Evolutionary conservation across 2,113 vertebrate genomes (phyloP).

Genomic region (Ahaetulla prasina): DNA sequence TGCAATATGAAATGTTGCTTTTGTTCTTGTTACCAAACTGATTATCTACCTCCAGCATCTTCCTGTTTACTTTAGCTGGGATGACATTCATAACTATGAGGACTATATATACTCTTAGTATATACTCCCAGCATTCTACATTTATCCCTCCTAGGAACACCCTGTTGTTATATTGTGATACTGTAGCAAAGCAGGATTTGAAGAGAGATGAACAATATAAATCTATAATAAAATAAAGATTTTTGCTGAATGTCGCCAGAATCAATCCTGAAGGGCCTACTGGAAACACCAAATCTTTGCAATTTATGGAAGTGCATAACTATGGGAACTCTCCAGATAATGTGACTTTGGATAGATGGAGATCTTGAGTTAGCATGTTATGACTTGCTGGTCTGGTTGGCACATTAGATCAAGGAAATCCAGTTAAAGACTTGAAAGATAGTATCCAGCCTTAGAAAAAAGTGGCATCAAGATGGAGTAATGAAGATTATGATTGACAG

Average conservation of each 20-base stretch:
- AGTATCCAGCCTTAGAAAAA: not conserved
- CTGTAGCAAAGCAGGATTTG: not conserved
- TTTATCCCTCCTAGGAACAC: not conserved
- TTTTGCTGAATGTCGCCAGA: not conserved
- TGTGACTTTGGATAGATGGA: not conserved
- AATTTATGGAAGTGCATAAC: not conserved
- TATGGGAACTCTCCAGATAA: not conserved
- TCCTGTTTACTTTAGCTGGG: not conserved
- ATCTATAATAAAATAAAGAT: not conserved
- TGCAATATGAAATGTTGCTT: not conserved
- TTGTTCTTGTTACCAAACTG: not conserved
- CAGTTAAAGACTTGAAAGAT: not conserved
- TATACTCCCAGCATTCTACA: not conserved
- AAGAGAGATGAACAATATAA: not conserved
- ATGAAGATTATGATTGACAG: conserved; percentile 46
- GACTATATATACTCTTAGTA: not conserved
- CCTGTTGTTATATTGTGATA: not conserved
- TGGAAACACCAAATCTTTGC: not conserved
- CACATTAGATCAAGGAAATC: not conserved
- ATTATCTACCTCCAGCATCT: not conserved
- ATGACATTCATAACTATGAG: not conserved
- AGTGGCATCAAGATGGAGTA: not conserved
- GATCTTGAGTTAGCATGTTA: not conserved
- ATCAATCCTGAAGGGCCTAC: not conserved
- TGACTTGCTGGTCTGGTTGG: not conserved